These are phyloP conservation scores for Aspidiotus destructor DNA, from an alignment of 2,888 invertebrate species.

Conservation along the genomic window DNA sequence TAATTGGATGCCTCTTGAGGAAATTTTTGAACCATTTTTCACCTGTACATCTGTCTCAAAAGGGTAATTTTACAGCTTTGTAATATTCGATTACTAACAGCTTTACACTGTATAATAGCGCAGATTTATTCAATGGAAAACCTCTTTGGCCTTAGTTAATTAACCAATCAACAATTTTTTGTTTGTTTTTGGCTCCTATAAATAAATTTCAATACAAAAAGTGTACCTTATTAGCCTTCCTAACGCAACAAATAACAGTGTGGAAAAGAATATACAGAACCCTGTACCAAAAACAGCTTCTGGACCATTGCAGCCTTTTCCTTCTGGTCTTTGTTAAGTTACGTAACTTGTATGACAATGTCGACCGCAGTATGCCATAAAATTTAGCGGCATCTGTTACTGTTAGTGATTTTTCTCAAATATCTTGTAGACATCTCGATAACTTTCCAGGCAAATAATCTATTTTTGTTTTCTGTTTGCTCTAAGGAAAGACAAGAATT, in stretches of 20 bases:
- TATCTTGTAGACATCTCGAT: neutral
- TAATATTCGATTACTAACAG: neutral
- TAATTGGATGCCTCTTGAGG: neutral
- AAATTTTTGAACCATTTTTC: slow-evolving; percentile 5
- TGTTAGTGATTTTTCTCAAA: neutral
- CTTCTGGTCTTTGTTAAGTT: neutral
- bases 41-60: neutral
- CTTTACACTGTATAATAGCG: slow-evolving; percentile 1
- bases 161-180: slow-evolving; percentile 5
- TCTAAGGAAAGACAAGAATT: no score
- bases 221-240: neutral
- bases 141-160: neutral
- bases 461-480: neutral
- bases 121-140: slow-evolving; percentile 5
- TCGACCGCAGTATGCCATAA: slow-evolving; percentile 6
- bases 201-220: slow-evolving; percentile 30
- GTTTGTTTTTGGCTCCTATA: slow-evolving; percentile 33
- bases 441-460: slow-evolving; percentile 9
- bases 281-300: slow-evolving; percentile 6
- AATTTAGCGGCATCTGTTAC: neutral
- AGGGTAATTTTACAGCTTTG: neutral
- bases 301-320: slow-evolving; percentile 3
- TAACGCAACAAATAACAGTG: no score
- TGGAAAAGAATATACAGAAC: no score
- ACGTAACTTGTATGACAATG: slow-evolving; percentile 7